Base-by-base conservation (phyloP, 2,888 invertebrate species). In the Prenolepis imparis region DNA sequence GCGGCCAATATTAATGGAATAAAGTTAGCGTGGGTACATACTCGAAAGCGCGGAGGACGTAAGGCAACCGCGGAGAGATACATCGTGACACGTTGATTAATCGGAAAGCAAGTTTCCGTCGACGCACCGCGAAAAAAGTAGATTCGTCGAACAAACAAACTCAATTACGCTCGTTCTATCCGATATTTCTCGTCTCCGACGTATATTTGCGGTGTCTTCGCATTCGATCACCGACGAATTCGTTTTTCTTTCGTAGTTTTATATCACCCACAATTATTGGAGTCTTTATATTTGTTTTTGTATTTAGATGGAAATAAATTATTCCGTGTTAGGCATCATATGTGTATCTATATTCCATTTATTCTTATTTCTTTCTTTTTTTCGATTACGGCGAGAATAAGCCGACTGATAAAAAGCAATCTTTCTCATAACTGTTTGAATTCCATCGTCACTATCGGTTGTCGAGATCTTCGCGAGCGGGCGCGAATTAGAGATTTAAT, bases 401-500 rank as follows among this genome's bases (percentile, higher is more conserved):
- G 15, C 57, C 21, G 57, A 59, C 68, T 18, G 78, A 44, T 86
- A 83, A 85, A 68, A 77, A 44, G 52, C 2, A 9, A 39, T 52
- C 59, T 57, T 61, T 86, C 59, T 48, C 66, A 83, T 75, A 83
- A 85, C 64, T 48, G 72, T 74, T 52, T 73, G 82, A 75, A 55
- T 68, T 64, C 48, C 61, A 21, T 82, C n/a, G 44, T 39, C 61
- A 63, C 52, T 70, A 86, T 87, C 84, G n/a, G 1, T 9, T 61
- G 77, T 39, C 18, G 72, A 66, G 77, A 83, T 85, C 64, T 75
- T 48, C 32, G 55, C 61, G 75, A 48, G 74, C 68, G 74, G 82
- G 84, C 74, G 87, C 81, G 83, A 88, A 89, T 88, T 89, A 83
- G 84, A 88, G 84, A 89, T 89, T 85, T 88, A 88, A 89, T 89